These are phyloP conservation scores for Anguilla pacifica DNA, from an alignment of 2,797 vertebrate genomes.

Conservation along the genomic window DNA sequence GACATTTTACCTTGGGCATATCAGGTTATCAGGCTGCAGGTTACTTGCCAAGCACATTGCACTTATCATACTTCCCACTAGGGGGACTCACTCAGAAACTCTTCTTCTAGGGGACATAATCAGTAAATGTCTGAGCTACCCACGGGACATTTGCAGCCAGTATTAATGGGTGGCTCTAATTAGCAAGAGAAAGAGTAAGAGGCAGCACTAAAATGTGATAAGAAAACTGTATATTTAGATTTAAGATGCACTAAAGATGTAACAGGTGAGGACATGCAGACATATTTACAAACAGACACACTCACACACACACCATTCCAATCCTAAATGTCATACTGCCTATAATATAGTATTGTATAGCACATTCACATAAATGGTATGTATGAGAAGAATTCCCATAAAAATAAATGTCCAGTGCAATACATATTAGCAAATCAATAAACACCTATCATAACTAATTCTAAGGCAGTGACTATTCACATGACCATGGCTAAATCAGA, in stretches of 20 bases:
- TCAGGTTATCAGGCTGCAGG: neutral
- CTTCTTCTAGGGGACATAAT: neutral
- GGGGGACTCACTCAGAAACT: conserved; percentile 47
- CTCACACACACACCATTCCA: neutral
- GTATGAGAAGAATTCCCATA: neutral
- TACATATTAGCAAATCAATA: neutral
- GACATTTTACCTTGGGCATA: neutral
- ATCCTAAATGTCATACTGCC: neutral
- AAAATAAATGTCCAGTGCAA: neutral
- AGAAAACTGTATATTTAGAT: neutral
- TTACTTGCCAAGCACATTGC: conserved; percentile 37
- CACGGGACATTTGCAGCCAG: neutral
- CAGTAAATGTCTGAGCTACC: neutral
- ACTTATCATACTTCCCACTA: conserved; percentile 31
- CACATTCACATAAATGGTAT: neutral
- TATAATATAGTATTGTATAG: neutral
- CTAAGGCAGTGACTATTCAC: neutral
- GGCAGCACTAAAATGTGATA: neutral
- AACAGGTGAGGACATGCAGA: neutral
- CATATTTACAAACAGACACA: neutral
- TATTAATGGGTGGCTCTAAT: neutral
- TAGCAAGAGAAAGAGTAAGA: neutral
- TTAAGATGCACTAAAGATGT: neutral
- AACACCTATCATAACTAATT: neutral
- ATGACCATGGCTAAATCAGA: neutral